Evolutionary conservation across 2,888 invertebrate genomes (phyloP).

Genomic region (Taenaris catops): DNA sequence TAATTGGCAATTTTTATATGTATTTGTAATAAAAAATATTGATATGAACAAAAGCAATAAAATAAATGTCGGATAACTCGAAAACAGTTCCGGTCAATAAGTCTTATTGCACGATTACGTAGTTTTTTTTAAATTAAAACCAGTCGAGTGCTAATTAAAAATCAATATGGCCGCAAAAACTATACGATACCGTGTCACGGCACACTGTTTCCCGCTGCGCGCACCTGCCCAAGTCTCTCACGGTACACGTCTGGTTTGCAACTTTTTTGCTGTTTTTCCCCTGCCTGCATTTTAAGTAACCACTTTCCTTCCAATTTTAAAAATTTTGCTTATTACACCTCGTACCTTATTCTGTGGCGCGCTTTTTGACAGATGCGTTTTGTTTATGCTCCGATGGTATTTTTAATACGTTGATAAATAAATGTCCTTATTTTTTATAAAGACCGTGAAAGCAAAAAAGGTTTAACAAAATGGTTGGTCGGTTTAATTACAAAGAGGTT

Average conservation of each 20-base stretch:
- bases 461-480: too few relatives aligned
- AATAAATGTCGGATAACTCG: constrained; percentile 10
- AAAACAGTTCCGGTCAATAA: constrained; percentile 25
- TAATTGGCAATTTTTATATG: constrained; percentile 1
- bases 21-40: constrained; percentile 3
- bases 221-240: constrained; percentile 72
- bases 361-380: constrained; percentile 24
- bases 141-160: constrained; percentile 53
- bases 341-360: constrained; percentile 40
- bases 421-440: too few relatives aligned
- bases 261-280: constrained; percentile 43
- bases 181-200: constrained; percentile 34
- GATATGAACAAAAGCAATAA: constrained; percentile 9
- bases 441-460: too few relatives aligned
- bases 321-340: constrained; percentile 48
- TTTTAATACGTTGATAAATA: too few relatives aligned
- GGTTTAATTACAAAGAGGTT: too few relatives aligned
- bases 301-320: constrained; percentile 71
- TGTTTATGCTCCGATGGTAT: constrained; percentile 7
- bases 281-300: constrained; percentile 60
- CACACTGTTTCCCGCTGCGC: constrained; percentile 25
- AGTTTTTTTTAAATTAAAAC: constrained; percentile 14
- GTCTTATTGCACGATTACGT: constrained; percentile 22
- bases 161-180: constrained; percentile 46
- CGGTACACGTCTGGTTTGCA: constrained; percentile 52